Conservation (phyloP, 2,888 invertebrate species). For the Torymus texanus region DNA sequence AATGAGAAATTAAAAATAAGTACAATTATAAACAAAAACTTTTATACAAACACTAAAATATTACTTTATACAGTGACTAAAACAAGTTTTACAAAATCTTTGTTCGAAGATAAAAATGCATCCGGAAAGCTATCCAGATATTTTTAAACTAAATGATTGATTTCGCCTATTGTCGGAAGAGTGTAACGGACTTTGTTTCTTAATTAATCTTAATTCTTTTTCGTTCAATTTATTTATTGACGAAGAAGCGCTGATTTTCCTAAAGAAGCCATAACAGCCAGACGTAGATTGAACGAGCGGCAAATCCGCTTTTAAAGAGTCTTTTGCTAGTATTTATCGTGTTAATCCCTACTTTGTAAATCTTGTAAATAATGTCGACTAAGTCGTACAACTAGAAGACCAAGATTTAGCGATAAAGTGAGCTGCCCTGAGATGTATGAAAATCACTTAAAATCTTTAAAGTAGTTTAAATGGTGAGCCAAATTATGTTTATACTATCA, state of each 20-base stretch:
- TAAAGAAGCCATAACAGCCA: constrained; percentile 41
- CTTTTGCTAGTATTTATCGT: constrained; percentile 66
- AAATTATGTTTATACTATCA: background rate
- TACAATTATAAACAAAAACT: constrained; percentile 1
- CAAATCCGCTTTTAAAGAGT: constrained; percentile 22
- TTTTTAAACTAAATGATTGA: constrained; percentile 11
- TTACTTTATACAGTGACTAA: constrained; percentile 18
- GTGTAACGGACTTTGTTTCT: constrained; percentile 12
- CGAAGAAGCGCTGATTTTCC: constrained; percentile 16
- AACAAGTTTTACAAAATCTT: constrained; percentile 5
- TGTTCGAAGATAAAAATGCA: constrained; percentile 8
- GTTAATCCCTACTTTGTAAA: constrained; percentile 64
- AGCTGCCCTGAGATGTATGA: constrained; percentile 51
- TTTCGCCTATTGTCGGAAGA: constrained; percentile 41
- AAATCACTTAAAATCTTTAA: constrained; percentile 23
- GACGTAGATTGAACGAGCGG: constrained; percentile 25
- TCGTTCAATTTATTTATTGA: background rate
- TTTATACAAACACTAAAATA: constrained; percentile 26
- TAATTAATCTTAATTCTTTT: constrained; percentile 3
- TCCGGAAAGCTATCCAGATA: constrained; percentile 11
- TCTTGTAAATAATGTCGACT: constrained; percentile 64
- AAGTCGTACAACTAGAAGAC: constrained; percentile 54
- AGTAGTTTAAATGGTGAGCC: constrained; percentile 23
- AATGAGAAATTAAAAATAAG: no score
- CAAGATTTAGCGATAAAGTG: constrained; percentile 39